These are phyloP conservation scores for Epizoanthus illoricatus DNA, from an alignment of 92 coral and sea anemone genomes.

Conservation along the genomic window DNA sequence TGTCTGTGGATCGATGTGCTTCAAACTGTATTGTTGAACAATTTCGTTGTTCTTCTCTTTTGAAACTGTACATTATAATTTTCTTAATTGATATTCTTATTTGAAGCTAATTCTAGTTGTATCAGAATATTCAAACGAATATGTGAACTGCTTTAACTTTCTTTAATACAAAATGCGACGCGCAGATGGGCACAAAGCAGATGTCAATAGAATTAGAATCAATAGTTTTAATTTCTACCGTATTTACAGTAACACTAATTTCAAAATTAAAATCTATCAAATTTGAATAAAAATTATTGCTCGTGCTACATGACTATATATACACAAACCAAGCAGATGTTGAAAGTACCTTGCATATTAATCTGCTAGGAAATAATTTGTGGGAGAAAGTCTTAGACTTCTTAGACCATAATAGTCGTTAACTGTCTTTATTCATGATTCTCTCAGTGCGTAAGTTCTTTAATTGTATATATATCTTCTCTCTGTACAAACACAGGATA, in stretches of 20 bases:
- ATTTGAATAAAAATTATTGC: neutral
- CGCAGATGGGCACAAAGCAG: neutral
- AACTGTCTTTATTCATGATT: neutral
- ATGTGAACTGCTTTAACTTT: neutral
- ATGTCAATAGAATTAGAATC: neutral
- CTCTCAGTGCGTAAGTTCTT: neutral
- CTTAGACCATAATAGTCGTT: neutral
- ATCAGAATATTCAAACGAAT: neutral
- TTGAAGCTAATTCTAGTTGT: neutral
- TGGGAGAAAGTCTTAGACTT: neutral
- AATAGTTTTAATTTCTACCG: neutral
- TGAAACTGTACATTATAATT: too few species aligned
- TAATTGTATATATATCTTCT: slow-evolving; percentile 2
- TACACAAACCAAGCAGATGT: neutral
- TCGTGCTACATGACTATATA: neutral
- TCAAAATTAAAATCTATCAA: slow-evolving; percentile 19
- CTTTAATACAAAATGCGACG: neutral
- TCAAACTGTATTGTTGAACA: too few species aligned
- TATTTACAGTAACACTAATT: slow-evolving; percentile 15
- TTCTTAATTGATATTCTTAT: too few species aligned
- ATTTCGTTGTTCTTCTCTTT: too few species aligned
- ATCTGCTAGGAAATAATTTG: neutral
- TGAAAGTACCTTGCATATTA: neutral
- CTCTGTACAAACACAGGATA: slow-evolving; percentile 7
- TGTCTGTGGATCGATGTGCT: too few species aligned